phyloP scores from a whole-genome alignment of 2,113 vertebrate species.

The Sus scrofa region T2T-Sscrofa CM000816.6:91355501-91356000 shows the following conservation, averaged over 20 bases:
- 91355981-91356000: background rate
- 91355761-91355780: background rate
- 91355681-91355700: background rate
- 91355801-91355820: background rate
- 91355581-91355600: background rate
- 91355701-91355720: background rate
- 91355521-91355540: background rate
- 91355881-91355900: background rate
- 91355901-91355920: slow-evolving; percentile 1
- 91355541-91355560: background rate
- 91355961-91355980: background rate
- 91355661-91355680: background rate
- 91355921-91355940: slow-evolving; percentile 17
- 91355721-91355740: background rate
- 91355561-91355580: background rate
- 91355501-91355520: background rate
- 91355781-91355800: slow-evolving; percentile 31
- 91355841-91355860: background rate
- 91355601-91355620: background rate
- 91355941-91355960: background rate
- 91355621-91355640: background rate
- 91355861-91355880: slow-evolving; percentile 2
- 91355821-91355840: background rate
- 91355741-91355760: background rate
- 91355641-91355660: background rate